Percentiles rank a stretch among this genome's conserved stretches.
phyloP scores from a whole-genome alignment of 2,888 invertebrate species.

The Malachius bipustulatus region DNA sequence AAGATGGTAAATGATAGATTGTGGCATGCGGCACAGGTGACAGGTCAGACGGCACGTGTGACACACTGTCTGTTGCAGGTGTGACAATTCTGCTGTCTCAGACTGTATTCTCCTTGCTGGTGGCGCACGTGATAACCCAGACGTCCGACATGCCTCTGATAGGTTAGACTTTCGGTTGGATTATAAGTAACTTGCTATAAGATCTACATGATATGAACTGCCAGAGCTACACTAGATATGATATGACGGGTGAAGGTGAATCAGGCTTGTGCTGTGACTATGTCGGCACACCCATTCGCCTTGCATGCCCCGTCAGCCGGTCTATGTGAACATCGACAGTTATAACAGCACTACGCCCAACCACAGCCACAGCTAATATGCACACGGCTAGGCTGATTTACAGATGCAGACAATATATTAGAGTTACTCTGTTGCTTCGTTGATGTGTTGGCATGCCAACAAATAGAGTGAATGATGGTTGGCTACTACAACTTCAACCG shows the following conservation, averaged over 20 bases:
- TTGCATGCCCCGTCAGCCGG: constrained; percentile 28
- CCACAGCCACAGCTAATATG: constrained; percentile 28
- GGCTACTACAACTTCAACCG: constrained; percentile 31
- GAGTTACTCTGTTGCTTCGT: constrained; percentile 10
- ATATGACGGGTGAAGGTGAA: constrained; percentile 12
- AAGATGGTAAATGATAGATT: constrained; percentile 11
- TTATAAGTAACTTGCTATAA: background rate
- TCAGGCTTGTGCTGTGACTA: background rate
- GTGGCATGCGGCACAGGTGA: constrained; percentile 34
- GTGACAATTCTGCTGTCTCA: constrained; percentile 98
- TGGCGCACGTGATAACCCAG: constrained; percentile 97
- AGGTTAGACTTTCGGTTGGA: constrained; percentile 52
- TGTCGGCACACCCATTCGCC: constrained; percentile 21
- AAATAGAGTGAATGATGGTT: constrained; percentile 29
- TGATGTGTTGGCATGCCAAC: constrained; percentile 21
- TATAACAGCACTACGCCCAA: constrained; percentile 38
- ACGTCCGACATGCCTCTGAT: constrained; percentile 98
- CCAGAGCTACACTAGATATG: constrained; percentile 28
- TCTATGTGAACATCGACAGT: constrained; percentile 23
- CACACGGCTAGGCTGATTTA: constrained; percentile 29
- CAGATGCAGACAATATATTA: too few species aligned
- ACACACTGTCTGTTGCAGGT: constrained; percentile 73
- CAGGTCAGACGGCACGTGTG: constrained; percentile 38
- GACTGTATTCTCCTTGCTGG: constrained; percentile 98
- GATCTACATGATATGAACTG: constrained; percentile 29